Base-by-base conservation (phyloP, 2,797 vertebrate species). In the Siniperca undulata region DNA sequence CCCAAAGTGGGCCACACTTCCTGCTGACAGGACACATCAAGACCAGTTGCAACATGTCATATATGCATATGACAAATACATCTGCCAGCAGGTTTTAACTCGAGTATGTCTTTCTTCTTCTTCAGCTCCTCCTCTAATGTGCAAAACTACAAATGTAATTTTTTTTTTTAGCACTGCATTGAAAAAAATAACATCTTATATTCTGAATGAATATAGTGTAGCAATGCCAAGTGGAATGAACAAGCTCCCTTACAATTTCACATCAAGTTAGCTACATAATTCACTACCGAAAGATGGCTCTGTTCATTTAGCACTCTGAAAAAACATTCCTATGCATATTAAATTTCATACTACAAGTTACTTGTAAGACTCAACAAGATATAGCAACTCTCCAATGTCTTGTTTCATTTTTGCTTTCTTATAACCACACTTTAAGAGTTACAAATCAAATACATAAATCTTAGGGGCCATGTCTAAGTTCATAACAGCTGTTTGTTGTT, bases 1-100 rank as follows among this genome's bases (percentile, higher is more conserved):
- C 52, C 20, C 40, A 48, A 77, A 86, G 64, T 79, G 86, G 80
- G 78, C 61, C 84, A 78, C 36, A 58, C 69, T 77, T 84, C 65
- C 77, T 77, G 71, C 80, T 17, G 24, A 76, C 61, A 44, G 75
- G 55, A 79, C 38, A 68, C 48, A 64, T 52, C 48, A 48, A 44
- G 55, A 71, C 2, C 20, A 30, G 58, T 20, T 62, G 55, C 59
- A 80, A 22, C 40, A 58, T 38, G 40, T 65, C 40, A 56, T 52
- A 2, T 24, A 7, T 64, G 42, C 19, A 44, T 6, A 12, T 30
- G 19, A 52, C n/a, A 22, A 16, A 61, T 2, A 17, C 52, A 30
- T 67, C 44, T 70, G 53, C 78, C 40, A n/a, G 64, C 74, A 77
- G 50, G 67, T 46, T 70, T 59, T 17, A 65, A 83, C 52, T 70